Evolutionary conservation across 2,888 invertebrate genomes (phyloP), one percentile per base, ranked within the genome.

Genomic region (Axea sp.): DNA sequence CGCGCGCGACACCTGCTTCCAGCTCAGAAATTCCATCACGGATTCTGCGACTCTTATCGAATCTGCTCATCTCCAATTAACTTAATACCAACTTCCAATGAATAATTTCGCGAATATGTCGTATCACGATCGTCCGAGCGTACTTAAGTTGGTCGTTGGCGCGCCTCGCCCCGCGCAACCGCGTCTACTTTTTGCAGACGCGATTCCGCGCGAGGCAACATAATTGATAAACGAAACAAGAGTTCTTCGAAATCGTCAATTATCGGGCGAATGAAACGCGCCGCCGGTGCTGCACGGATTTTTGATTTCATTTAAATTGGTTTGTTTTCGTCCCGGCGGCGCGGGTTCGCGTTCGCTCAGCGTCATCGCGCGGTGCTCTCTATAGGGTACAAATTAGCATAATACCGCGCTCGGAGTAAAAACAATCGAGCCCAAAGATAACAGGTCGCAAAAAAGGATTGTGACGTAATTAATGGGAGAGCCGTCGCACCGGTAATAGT

Each of bases 21-120:
- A 68, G 76, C 64, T 74, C 78, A 79, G 74, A 81, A 81, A 82
- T 80, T 82, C 82, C 76, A 77, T 77, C 76, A 76, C 77, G 73
- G 69, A 73, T 74, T 73, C 74, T 57, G 53, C 77, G 74, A 72
- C 57, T 77, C 78, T 82, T 82, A 82, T 82, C 82, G 76, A 64
- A 73, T 76, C 71, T 71, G 77, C 78, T 80, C 81, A 82, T 81
- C 82, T 78, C 78, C 82, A 81, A 81, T 82, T 81, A 81, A 77
- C 78, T 77, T 76, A 67, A 76, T 73, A 71, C 65, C 75, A 73
- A 68, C 77, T 55, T 53, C 75, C 79, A 73, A 77, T 77, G 80
- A 82, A 82, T 82, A 80, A 81, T 82, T 72, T 74, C 41, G 60
- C 67, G 57, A 68, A 51, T 73, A 51, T 39, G 53, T 65, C 65